Conservation (phyloP, 2,888 invertebrate species). For the Polymixis lichenea region DNA sequence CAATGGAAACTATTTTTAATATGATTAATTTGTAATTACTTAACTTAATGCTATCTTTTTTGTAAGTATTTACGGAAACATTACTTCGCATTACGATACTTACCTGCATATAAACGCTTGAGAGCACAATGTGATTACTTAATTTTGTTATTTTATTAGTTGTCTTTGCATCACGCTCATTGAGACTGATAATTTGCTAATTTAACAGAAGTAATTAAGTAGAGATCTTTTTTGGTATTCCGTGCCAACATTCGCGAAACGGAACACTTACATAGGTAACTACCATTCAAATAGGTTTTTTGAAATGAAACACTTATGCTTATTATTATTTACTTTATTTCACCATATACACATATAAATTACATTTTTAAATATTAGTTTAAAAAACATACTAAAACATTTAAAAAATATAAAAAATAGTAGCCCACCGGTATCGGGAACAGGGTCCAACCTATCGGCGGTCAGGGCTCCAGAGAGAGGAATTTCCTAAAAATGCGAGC, state of each 20-base stretch:
- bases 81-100: conserved; percentile 11
- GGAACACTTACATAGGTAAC: too few species aligned
- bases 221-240: background rate
- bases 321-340: too few species aligned
- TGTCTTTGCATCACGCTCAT: background rate
- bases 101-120: conserved; percentile 10
- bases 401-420: too few species aligned
- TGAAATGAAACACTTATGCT: too few species aligned
- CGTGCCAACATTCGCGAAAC: background rate
- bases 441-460: too few species aligned
- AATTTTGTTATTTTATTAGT: conserved; percentile 22
- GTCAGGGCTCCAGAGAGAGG: too few species aligned
- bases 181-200: background rate
- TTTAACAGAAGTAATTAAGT: conserved; percentile 3
- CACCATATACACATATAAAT: too few species aligned
- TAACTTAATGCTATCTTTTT: conserved; percentile 36
- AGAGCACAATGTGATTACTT: conserved; percentile 11
- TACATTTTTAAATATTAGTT: too few species aligned
- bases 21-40: conserved; percentile 3
- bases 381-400: too few species aligned
- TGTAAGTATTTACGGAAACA: conserved; percentile 22
- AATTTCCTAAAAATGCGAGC: too few species aligned
- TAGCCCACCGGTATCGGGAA: too few species aligned
- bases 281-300: too few species aligned
- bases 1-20: conserved; percentile 38